Evolutionary conservation across 1,140 invertebrate genomes (phyloP), one percentile per base, ranked within the genome.

Genomic region (Manduca sexta): DNA sequence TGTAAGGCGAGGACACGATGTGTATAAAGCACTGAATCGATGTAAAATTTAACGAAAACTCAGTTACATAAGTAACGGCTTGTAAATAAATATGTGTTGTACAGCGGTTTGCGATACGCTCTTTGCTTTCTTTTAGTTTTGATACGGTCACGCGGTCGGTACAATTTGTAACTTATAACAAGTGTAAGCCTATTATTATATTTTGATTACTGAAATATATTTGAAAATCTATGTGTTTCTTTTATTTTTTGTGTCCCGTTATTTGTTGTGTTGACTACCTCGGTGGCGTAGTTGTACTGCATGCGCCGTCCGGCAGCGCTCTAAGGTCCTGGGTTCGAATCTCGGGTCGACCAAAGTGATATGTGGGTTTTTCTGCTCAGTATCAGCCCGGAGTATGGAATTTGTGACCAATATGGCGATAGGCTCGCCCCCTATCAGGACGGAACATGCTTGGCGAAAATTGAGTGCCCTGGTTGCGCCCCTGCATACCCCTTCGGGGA

Each of bases 121-220:
- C 7, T 33, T 40, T 48, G 45, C 26, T 39, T 18, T 31, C 30
- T 17, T 35, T 45, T 45, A 21, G 1, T 14, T 44, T 16, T 45
- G n/a, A 16, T 45, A 35, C n/a, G 45, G 18, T 48, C 37, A 31
- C 38, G 46, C 43, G 10, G 33, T 34, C 67, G 67, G 80, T 81
- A 83, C 79, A 72, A 82, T 73, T 74, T 79, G 74, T 84, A 81
- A 84, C 81, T 84, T 81, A 63, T 84, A 83, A 75, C 50, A 26
- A 26, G 58, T 82, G 68, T 84, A 84, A 84, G 78, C 81, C 81
- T 83, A 84, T 83, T 82, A 82, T 84, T 84, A 84, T 84, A 84
- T 84, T 84, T 84, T 83, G 78, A 82, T 81, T 84, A 84, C 81
- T 81, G 78, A 84, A 82, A 84, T 84, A 81, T 81, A 81, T 81